phyloP scores from a whole-genome alignment of 2,888 invertebrate species.

The Euphydryas editha region DNA sequence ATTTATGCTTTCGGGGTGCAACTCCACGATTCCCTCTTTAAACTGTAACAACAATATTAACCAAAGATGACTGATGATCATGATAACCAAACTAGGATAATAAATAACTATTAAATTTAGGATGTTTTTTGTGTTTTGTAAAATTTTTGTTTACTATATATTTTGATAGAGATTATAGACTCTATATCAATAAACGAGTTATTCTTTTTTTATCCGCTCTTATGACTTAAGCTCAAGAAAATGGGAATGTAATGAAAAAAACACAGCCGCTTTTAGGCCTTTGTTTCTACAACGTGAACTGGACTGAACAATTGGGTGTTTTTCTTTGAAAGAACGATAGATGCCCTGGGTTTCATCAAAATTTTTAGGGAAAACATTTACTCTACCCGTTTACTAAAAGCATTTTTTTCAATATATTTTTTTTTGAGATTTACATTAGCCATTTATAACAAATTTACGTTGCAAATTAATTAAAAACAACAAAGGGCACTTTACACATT shows the following conservation, averaged over 20 bases:
- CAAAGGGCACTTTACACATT: neutral
- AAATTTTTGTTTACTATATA: too few relatives aligned
- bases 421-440: neutral
- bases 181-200: neutral
- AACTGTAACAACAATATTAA: too few relatives aligned
- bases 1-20: too few relatives aligned
- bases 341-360: constrained; percentile 35
- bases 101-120: too few relatives aligned
- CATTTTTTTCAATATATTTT: constrained; percentile 10
- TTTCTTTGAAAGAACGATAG: constrained; percentile 47
- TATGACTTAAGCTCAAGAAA: constrained; percentile 43
- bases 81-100: too few relatives aligned
- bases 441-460: neutral
- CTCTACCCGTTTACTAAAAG: constrained; percentile 15
- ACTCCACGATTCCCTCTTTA: too few relatives aligned
- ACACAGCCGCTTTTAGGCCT: constrained; percentile 54
- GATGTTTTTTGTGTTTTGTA: neutral
- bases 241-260: constrained; percentile 56
- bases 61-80: too few relatives aligned
- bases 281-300: constrained; percentile 55
- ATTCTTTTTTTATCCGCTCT: constrained; percentile 3
- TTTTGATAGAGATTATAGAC: too few relatives aligned
- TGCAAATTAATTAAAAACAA: neutral
- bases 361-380: constrained; percentile 37
- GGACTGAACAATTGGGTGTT: constrained; percentile 58